Evolutionary conservation across 2,797 vertebrate genomes (phyloP).

Genomic region (Morus bassanus): DNA sequence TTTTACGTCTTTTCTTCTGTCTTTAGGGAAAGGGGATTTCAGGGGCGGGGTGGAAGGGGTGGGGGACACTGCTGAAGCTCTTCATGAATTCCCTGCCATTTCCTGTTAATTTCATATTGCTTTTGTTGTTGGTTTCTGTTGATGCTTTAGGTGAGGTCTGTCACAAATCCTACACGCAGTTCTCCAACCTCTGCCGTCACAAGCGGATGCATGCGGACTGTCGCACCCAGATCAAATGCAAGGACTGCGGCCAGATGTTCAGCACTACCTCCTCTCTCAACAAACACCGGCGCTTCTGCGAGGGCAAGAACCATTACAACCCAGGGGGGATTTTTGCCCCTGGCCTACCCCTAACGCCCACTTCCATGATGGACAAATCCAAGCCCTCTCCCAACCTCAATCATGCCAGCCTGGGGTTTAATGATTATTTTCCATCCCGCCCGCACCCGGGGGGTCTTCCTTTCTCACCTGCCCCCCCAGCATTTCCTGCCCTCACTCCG

Average conservation of each 20-base stretch:
- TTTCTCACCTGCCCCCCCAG: conserved; percentile 85
- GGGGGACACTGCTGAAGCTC: rapidly evolving
- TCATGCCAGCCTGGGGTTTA: conserved; percentile 87
- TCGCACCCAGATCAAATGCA: conserved; percentile 85
- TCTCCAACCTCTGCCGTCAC: conserved; percentile 87
- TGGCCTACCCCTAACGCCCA: conserved; percentile 89
- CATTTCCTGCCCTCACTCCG: conserved; percentile 87
- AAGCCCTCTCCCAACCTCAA: conserved; percentile 88
- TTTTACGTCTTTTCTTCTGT: not conserved
- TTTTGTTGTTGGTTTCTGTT: conserved; percentile 70
- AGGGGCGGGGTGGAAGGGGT: rapidly evolving
- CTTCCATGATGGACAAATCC: conserved; percentile 91
- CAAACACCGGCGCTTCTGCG: conserved; percentile 86
- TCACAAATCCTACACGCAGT: conserved; percentile 87
- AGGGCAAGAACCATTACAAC: conserved; percentile 88
- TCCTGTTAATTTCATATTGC: conserved; percentile 68
- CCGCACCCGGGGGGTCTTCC: conserved; percentile 87
- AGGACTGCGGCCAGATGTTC: conserved; percentile 86
- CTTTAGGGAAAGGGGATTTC: rapidly evolving
- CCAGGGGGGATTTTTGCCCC: conserved; percentile 88
- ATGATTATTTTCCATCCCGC: conserved; percentile 92
- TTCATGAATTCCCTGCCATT: rapidly evolving
- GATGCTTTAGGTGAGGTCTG: conserved; percentile 85
- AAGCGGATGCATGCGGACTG: conserved; percentile 86
- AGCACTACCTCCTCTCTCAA: conserved; percentile 86